A percentile compares a stretch with the other conserved stretches of the same genome.
Conservation (phyloP, 1,140 invertebrate genomes). For the Drosophila equinoxialis region DNA sequence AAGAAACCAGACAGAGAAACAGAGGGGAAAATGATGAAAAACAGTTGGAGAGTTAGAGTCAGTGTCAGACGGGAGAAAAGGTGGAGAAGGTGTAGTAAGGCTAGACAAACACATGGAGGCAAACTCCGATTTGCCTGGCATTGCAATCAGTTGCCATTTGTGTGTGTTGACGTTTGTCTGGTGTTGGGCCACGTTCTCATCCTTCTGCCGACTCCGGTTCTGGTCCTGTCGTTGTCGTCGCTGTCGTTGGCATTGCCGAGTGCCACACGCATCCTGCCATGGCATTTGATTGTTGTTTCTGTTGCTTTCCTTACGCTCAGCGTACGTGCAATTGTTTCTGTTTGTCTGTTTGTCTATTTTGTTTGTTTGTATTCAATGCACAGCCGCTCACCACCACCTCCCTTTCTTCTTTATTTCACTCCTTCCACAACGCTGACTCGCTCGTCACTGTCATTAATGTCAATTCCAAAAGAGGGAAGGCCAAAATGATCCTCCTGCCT, state of each 20-base stretch:
- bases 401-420: not conserved
- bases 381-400: constrained; percentile 42
- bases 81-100: constrained; percentile 4
- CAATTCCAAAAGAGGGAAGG: constrained; percentile 35
- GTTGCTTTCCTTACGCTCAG: constrained; percentile 11
- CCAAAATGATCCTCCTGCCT: constrained; percentile 37
- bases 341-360: constrained; percentile 57
- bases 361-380: constrained; percentile 58
- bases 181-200: constrained; percentile 7
- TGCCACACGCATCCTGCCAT: constrained; percentile 35
- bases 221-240: constrained; percentile 2
- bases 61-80: not conserved
- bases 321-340: constrained; percentile 65
- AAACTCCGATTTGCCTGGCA: constrained; percentile 50
- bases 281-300: constrained; percentile 59
- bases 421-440: not conserved
- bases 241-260: constrained; percentile 13
- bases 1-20: constrained; percentile 57
- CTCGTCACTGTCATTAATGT: constrained; percentile 78
- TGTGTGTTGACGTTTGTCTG: constrained; percentile 69
- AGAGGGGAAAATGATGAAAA: not conserved
- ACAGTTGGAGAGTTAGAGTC: not conserved
- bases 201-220: not conserved
- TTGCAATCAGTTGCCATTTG: constrained; percentile 77
- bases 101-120: constrained; percentile 32